Conservation (phyloP, 2,797 vertebrate species). For the Pantherophis alleghaniensis region DNA sequence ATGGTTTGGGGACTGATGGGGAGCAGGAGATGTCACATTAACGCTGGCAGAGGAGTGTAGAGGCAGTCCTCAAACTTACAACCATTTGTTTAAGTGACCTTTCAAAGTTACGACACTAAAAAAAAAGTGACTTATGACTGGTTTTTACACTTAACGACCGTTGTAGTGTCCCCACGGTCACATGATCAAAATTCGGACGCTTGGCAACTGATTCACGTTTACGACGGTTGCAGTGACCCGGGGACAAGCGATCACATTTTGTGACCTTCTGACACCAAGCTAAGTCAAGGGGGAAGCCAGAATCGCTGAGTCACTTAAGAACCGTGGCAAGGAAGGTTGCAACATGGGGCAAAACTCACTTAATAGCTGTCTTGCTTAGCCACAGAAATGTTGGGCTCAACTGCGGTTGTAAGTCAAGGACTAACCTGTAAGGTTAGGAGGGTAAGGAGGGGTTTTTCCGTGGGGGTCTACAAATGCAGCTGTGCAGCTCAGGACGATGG, state of each 20-base stretch:
- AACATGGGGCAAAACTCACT: neutral
- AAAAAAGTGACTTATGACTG: neutral
- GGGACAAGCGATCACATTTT: neutral
- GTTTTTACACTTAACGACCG: neutral
- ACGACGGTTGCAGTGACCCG: neutral
- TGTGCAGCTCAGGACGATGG: neutral
- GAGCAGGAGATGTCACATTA: neutral
- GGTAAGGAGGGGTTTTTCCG: neutral
- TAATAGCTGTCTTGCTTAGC: neutral
- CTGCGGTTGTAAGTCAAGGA: neutral
- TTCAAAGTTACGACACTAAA: neutral
- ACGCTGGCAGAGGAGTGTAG: neutral
- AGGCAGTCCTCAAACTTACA: neutral
- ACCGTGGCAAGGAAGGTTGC: neutral
- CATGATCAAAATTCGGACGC: neutral
- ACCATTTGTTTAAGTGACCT: neutral
- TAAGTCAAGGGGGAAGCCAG: neutral
- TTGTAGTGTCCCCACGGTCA: neutral
- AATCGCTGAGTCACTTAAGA: neutral
- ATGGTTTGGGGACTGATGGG: neutral
- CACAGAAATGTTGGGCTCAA: neutral
- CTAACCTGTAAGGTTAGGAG: neutral
- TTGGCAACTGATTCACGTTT: neutral
- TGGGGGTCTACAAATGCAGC: neutral
- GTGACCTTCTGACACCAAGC: neutral